phyloP scores from a whole-genome alignment of 2,888 invertebrate species.

The Macrophya annulata region DNA sequence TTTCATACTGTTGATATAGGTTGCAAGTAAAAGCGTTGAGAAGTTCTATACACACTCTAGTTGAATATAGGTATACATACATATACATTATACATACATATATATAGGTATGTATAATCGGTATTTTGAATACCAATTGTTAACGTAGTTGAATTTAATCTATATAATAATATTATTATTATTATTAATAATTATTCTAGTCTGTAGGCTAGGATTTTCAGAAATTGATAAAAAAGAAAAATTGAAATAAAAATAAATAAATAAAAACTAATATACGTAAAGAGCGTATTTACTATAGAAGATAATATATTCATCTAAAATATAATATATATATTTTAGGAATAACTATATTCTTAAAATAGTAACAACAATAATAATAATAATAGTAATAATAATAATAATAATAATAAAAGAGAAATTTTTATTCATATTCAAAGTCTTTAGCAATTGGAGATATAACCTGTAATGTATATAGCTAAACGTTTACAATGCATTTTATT shows the following conservation, averaged over 20 bases:
- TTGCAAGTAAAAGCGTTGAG: conserved; percentile 19
- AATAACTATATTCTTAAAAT: conserved; percentile 23
- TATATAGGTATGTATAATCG: neutral
- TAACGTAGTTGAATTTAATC: conserved; percentile 38
- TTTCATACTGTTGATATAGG: conserved; percentile 46
- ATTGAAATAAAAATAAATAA: neutral
- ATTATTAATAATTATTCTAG: conserved; percentile 31
- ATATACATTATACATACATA: no score
- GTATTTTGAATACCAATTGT: conserved; percentile 46
- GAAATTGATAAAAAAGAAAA: conserved; percentile 26
- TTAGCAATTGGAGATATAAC: neutral
- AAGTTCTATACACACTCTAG: conserved; percentile 8
- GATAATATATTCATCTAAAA: neutral
- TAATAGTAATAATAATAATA: neutral
- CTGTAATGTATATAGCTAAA: conserved; percentile 23
- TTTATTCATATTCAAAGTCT: conserved; percentile 24
- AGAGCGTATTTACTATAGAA: no score
- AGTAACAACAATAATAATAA: neutral
- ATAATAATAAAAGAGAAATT: neutral
- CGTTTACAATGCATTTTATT: conserved; percentile 49
- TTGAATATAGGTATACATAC: conserved; percentile 28
- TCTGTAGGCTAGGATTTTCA: conserved; percentile 50
- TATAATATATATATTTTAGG: conserved; percentile 3
- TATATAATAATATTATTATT: neutral
- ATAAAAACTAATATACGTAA: neutral